These are phyloP conservation scores for Triplophysa bombifrons DNA, from an alignment of 2,797 vertebrate species.

Conservation along the genomic window DNA sequence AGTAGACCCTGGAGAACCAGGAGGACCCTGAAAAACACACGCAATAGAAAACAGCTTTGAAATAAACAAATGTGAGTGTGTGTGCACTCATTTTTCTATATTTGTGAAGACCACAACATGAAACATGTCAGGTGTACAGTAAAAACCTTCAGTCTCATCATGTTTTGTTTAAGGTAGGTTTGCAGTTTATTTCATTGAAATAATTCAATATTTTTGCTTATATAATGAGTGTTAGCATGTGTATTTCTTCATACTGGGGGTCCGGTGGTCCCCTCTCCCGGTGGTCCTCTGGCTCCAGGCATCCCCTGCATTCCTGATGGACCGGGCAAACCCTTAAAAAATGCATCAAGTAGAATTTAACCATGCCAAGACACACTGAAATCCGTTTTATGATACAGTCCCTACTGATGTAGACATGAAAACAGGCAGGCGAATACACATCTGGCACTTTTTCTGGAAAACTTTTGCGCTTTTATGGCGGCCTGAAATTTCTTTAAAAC, in stretches of 20 bases:
- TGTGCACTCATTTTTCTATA: too few species aligned
- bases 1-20: conserved; percentile 82
- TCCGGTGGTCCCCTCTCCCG: conserved; percentile 84
- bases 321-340: conserved; percentile 81
- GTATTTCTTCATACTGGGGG: conserved; percentile 71
- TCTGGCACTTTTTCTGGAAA: not conserved
- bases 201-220: too few species aligned
- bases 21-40: conserved; percentile 76
- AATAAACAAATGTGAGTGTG: too few species aligned
- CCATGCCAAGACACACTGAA: not conserved
- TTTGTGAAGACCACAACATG: too few species aligned
- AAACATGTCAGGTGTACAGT: too few species aligned
- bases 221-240: not conserved
- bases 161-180: too few species aligned
- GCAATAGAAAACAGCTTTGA: not conserved
- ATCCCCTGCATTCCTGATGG: conserved; percentile 83
- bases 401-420: not conserved
- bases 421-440: not conserved
- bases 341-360: not conserved
- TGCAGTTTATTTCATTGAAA: too few species aligned
- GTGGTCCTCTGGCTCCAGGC: conserved; percentile 83
- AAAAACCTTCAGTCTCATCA: too few species aligned
- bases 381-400: not conserved
- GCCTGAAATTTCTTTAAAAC: conserved; percentile 12
- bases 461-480: not conserved